Conservation (phyloP, 2,797 vertebrate species). For the Sternotherus odoratus region DNA sequence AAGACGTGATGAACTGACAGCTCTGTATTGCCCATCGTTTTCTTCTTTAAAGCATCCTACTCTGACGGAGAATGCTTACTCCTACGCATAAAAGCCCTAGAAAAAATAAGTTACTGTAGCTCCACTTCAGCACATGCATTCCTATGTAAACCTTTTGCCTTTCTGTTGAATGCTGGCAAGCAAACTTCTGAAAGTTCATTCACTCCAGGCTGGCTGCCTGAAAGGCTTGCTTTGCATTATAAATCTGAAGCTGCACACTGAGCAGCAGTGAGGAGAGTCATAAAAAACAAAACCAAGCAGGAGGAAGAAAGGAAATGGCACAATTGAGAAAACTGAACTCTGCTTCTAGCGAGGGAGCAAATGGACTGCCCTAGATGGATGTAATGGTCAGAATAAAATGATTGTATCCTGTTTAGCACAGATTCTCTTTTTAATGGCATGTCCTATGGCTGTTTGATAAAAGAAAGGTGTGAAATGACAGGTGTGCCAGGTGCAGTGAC, state of each 20-base stretch:
- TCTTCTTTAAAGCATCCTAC: constrained; percentile 14
- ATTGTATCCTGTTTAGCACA: not conserved
- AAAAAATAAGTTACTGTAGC: constrained; percentile 44
- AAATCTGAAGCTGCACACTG: not conserved
- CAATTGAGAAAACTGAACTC: not conserved
- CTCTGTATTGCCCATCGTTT: not conserved
- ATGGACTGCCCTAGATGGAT: not conserved
- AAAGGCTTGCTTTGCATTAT: not conserved
- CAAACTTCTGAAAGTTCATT: constrained; percentile 10
- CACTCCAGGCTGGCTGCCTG: constrained; percentile 23
- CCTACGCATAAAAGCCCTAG: constrained; percentile 47
- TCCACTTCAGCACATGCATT: constrained; percentile 46
- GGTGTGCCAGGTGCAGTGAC: not conserved
- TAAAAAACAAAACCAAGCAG: not conserved
- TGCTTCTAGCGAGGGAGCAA: not conserved
- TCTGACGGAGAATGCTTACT: constrained; percentile 48
- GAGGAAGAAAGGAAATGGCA: not conserved
- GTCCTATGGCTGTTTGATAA: not conserved
- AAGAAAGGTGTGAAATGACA: not conserved
- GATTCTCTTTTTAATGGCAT: not conserved
- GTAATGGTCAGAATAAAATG: not conserved
- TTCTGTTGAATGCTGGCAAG: constrained; percentile 39
- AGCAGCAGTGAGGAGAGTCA: not conserved
- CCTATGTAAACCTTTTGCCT: constrained; percentile 30
- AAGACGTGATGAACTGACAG: constrained; percentile 12